Percentiles rank a stretch among this genome's conserved stretches.
phyloP scores from a whole-genome alignment of 1,140 invertebrate species.

The Drosophila neocordata region DNA sequence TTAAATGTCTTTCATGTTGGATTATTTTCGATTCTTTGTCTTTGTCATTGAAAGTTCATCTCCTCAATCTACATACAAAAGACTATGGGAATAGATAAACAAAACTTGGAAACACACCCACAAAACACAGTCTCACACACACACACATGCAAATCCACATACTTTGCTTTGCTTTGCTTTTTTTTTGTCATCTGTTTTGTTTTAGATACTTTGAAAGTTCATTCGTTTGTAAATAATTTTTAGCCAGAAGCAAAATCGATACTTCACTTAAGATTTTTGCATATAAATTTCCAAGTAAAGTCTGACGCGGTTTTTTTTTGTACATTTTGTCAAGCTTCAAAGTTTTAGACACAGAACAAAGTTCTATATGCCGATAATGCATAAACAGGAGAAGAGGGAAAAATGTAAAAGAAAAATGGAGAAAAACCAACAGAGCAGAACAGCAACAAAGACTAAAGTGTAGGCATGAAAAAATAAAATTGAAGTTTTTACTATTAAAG shows the following conservation, averaged over 20 bases:
- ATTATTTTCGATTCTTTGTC: slow-evolving; percentile 18
- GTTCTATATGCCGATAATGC: slow-evolving; percentile 67
- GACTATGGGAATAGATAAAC: slow-evolving; percentile 62
- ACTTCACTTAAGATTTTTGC: slow-evolving; percentile 77
- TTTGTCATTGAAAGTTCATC: slow-evolving; percentile 52
- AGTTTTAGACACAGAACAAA: slow-evolving; percentile 58
- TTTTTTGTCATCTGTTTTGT: slow-evolving; percentile 9
- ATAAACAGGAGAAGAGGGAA: background rate
- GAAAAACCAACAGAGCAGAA: background rate
- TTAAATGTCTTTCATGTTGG: background rate
- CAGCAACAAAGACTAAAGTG: slow-evolving; percentile 6
- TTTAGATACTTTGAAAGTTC: slow-evolving; percentile 57
- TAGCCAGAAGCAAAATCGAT: slow-evolving; percentile 73
- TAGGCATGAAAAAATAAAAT: slow-evolving; percentile 28
- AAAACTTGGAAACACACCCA: slow-evolving; percentile 58
- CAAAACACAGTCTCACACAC: slow-evolving; percentile 15
- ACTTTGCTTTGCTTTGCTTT: slow-evolving; percentile 13
- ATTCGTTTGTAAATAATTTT: slow-evolving; percentile 79
- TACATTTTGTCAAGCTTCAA: slow-evolving; percentile 69
- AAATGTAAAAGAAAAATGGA: background rate
- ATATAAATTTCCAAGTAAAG: slow-evolving; percentile 36
- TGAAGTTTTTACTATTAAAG: slow-evolving; percentile 61
- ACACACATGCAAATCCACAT: slow-evolving; percentile 46
- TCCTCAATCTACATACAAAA: slow-evolving; percentile 40
- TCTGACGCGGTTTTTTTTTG: background rate